Evolutionary conservation across 2,888 invertebrate genomes (phyloP).

Genomic region (Amphiduros pacificus): DNA sequence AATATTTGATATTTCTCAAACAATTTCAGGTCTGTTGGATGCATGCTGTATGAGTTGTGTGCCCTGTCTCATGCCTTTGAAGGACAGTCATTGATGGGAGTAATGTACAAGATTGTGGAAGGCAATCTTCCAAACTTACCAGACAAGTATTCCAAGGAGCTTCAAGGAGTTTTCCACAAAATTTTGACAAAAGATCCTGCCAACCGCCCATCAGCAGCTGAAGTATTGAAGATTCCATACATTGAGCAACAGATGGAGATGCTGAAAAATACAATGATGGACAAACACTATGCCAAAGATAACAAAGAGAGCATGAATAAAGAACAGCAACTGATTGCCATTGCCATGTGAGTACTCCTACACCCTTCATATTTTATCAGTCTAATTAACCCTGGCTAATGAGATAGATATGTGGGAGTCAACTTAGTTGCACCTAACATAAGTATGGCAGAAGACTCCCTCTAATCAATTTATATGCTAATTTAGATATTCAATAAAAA

Average conservation of each 20-base stretch:
- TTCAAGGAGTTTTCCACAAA: slow-evolving; percentile 52
- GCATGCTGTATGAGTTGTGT: slow-evolving; percentile 59
- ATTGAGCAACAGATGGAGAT: slow-evolving; percentile 51
- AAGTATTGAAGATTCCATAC: slow-evolving; percentile 48
- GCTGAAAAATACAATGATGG: slow-evolving; percentile 44
- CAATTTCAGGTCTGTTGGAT: slow-evolving; percentile 58
- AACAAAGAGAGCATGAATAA: slow-evolving; percentile 38
- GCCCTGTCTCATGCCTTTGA: slow-evolving; percentile 57
- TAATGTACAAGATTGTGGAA: slow-evolving; percentile 60
- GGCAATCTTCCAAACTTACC: slow-evolving; percentile 54
- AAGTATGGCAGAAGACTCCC: background rate
- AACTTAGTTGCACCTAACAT: background rate
- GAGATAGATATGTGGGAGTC: background rate
- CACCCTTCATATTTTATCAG: too few relatives aligned
- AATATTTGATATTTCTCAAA: background rate
- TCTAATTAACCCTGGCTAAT: background rate
- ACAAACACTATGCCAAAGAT: slow-evolving; percentile 40
- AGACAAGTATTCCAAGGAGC: slow-evolving; percentile 46
- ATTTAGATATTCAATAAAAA: background rate
- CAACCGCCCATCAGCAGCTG: slow-evolving; percentile 52
- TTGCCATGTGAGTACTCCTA: slow-evolving; percentile 41
- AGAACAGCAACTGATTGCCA: slow-evolving; percentile 46
- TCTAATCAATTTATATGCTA: background rate
- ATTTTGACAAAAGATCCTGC: slow-evolving; percentile 55
- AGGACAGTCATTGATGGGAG: slow-evolving; percentile 57